Evolutionary conservation across 2,797 vertebrate genomes (phyloP).

Genomic region (Phoebastria nigripes): DNA sequence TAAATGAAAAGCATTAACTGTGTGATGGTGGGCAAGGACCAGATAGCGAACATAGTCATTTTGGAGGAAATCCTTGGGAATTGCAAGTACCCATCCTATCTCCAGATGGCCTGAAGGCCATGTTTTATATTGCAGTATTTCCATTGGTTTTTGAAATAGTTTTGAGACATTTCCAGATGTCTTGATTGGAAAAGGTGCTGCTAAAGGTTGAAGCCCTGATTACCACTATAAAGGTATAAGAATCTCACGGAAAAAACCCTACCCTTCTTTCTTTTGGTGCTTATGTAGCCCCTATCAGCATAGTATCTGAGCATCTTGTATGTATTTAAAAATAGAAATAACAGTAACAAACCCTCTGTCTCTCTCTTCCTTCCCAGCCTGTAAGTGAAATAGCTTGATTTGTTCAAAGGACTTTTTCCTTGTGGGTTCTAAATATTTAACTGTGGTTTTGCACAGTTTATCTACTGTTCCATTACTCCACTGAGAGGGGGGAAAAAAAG

Average conservation of each 20-base stretch:
- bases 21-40: not conserved
- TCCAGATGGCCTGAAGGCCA: not conserved
- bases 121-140: not conserved
- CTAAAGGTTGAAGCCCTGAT: not conserved
- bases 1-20: not conserved
- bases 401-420: conserved; percentile 39
- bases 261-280: not conserved
- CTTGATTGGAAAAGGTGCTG: not conserved
- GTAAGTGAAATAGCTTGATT: conserved; percentile 22
- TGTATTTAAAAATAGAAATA: conserved; percentile 58
- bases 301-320: not conserved
- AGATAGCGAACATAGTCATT: not conserved
- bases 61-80: not conserved
- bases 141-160: not conserved
- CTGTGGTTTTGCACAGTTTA: conserved; percentile 44
- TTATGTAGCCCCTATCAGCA: not conserved
- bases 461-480: conserved; percentile 48
- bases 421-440: conserved; percentile 51
- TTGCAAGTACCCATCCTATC: not conserved
- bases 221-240: not conserved
- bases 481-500: not conserved
- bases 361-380: conserved; percentile 33
- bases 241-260: not conserved
- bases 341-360: conserved; percentile 2
- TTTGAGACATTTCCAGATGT: not conserved